Conservation (phyloP, 2,113 vertebrate genomes). For the Recurvirostra avosetta region DNA sequence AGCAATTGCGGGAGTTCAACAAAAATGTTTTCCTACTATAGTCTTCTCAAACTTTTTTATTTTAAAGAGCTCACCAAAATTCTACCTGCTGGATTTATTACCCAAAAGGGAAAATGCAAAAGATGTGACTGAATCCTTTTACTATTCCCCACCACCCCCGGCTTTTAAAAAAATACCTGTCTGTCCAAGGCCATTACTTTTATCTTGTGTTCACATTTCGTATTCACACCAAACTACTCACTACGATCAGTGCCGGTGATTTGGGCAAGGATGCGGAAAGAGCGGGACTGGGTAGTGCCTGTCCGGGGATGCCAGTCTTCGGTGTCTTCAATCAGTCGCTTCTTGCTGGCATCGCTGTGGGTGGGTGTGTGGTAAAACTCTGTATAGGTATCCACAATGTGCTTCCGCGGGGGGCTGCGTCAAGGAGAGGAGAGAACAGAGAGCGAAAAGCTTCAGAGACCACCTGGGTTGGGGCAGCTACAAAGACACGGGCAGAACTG, state of each 20-base stretch:
- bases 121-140: background rate
- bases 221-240: conserved; percentile 35
- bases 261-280: conserved; percentile 95
- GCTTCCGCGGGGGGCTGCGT: conserved; percentile 83
- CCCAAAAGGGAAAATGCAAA: background rate
- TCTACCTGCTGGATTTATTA: background rate
- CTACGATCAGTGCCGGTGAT: conserved; percentile 92
- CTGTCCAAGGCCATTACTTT: fast-evolving
- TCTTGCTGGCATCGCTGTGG: conserved; percentile 92
- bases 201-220: fast-evolving
- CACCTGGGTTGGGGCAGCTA: fast-evolving
- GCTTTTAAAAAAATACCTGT: background rate
- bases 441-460: fast-evolving
- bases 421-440: background rate
- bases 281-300: conserved; percentile 94
- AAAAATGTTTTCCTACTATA: background rate
- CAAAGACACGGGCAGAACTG: fast-evolving
- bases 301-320: conserved; percentile 94
- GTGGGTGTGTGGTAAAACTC: conserved; percentile 91
- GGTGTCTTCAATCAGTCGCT: conserved; percentile 91
- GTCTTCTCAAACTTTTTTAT: background rate
- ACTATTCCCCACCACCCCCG: fast-evolving
- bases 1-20: background rate
- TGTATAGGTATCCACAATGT: conserved; percentile 87
- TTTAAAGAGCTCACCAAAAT: background rate